A percentile compares a stretch with the other conserved stretches of the same genome.
phyloP scores from a whole-genome alignment of 2,113 vertebrate genomes.

The Epinephelus cyanopodus region DNA sequence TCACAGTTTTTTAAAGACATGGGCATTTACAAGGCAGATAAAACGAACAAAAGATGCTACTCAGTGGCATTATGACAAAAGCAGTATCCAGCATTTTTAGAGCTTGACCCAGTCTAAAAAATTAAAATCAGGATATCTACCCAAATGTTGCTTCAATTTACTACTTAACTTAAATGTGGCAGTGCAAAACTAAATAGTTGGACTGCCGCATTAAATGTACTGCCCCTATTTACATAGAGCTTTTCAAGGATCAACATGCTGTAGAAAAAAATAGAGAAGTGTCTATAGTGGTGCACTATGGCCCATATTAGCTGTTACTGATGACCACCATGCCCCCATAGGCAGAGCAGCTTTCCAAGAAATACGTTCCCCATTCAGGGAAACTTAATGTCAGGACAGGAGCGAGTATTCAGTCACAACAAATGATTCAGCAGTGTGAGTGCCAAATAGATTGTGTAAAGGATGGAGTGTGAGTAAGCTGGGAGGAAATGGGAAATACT shows the following conservation, averaged over 20 bases:
- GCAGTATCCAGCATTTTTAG: too few species aligned
- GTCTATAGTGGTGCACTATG: neutral
- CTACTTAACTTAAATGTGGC: too few species aligned
- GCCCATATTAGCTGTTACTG: conserved; percentile 20
- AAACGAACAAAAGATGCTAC: neutral
- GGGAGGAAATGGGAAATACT: neutral
- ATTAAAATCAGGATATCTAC: too few species aligned
- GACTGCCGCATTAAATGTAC: neutral
- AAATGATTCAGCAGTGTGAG: conserved; percentile 25
- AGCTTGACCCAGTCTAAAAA: too few species aligned
- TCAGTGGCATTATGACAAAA: too few species aligned
- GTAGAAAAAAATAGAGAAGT: neutral
- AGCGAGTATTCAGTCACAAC: conserved; percentile 33
- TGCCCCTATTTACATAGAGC: neutral
- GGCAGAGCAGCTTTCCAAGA: conserved; percentile 51
- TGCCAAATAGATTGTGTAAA: neutral
- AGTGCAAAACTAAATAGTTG: neutral
- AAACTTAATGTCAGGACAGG: conserved; percentile 36
- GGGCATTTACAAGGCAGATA: neutral
- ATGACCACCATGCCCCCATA: neutral
- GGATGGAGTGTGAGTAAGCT: neutral
- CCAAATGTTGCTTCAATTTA: too few species aligned
- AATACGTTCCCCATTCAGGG: conserved; percentile 32
- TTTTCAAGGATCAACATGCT: neutral
- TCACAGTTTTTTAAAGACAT: neutral